Evolutionary conservation across 2,797 vertebrate species (phyloP).

Genomic region (Paedocypris micromegethes): DNA sequence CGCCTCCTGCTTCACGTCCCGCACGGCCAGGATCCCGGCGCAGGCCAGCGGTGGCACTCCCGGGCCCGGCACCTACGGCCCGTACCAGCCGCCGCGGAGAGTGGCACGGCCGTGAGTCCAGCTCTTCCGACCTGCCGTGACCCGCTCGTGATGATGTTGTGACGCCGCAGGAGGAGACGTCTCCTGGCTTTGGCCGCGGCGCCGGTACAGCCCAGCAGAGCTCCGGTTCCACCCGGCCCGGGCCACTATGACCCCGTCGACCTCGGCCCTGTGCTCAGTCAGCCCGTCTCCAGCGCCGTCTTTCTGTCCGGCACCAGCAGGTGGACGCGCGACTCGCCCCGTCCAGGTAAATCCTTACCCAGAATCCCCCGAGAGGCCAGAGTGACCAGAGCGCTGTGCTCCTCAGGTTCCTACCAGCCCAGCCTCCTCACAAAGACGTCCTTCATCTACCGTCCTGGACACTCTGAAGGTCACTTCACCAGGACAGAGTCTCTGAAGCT

Average conservation of each 20-base stretch:
- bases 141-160: too few relatives aligned
- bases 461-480: slow-evolving; percentile 60
- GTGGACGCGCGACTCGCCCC: slow-evolving; percentile 53
- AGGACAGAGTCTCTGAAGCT: too few relatives aligned
- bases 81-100: slow-evolving; percentile 54
- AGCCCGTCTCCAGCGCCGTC: slow-evolving; percentile 60
- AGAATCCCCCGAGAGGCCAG: too few relatives aligned
- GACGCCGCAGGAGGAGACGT: slow-evolving; percentile 59
- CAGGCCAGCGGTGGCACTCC: slow-evolving; percentile 48
- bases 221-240: slow-evolving; percentile 64
- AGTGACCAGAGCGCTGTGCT: not conserved
- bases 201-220: slow-evolving; percentile 58
- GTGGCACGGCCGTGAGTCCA: slow-evolving; percentile 58
- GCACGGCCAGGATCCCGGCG: slow-evolving; percentile 50
- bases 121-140: too few relatives aligned
- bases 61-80: slow-evolving; percentile 68
- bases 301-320: slow-evolving; percentile 70
- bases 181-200: slow-evolving; percentile 61
- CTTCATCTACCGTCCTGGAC: slow-evolving; percentile 64
- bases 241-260: slow-evolving; percentile 65
- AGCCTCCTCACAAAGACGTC: slow-evolving; percentile 60
- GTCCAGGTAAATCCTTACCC: slow-evolving; percentile 65
- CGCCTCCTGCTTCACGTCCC: slow-evolving; percentile 71
- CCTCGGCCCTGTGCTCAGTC: slow-evolving; percentile 49
- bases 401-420: slow-evolving; percentile 66